Base-by-base conservation (phyloP, 2,113 vertebrate genomes). In the Alethe diademata region DNA sequence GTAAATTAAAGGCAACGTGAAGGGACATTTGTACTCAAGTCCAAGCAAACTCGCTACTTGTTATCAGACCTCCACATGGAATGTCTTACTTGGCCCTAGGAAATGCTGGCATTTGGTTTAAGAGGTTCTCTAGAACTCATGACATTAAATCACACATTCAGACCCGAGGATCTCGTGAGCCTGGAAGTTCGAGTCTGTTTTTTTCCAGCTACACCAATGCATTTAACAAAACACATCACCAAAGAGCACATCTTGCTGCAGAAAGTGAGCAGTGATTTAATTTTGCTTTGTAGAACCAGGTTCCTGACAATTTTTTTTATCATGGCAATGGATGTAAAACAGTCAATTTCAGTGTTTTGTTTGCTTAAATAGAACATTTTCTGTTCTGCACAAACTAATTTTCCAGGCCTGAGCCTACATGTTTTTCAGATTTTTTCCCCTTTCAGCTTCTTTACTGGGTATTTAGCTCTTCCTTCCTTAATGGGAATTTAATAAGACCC, bases 401-500 rank as follows among this genome's bases (percentile, higher is more conserved):
- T 93, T 97, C 95, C 94, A 96, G 75, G 71, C 75, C 82, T 31
- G 80, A 90, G 83, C 31, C 82, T 83, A 53, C 0, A 2, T 89
- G 81, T 69, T 78, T 91, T 67, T 82, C 23, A 69, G n/a, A 78
- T 31, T 40, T 61, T 70, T 57, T 48, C 35, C 57, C 28, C 38
- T 54, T 91, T 84, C 65, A 84, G 8, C 92, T 87, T 91, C 90
- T 75, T 92, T 72, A 56, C 43, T 81, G 31, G n/a, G 80, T 91
- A 88, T 95, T 96, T 92, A 91, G 95, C 83, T 93, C 88, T 96
- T 95, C 83, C 61, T 92, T 79, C 71, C 86, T 92, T 91, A 91
- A 95, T 91, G 69, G 69, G 88, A 74, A 81, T 95, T 96, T 97
- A 96, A 97, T 93, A 84, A 96, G 79, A 93, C n/a, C 82, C 96